These are phyloP conservation scores for Zoanthus sociatus DNA, from an alignment of 92 coral and sea anemone species.

Conservation along the genomic window DNA sequence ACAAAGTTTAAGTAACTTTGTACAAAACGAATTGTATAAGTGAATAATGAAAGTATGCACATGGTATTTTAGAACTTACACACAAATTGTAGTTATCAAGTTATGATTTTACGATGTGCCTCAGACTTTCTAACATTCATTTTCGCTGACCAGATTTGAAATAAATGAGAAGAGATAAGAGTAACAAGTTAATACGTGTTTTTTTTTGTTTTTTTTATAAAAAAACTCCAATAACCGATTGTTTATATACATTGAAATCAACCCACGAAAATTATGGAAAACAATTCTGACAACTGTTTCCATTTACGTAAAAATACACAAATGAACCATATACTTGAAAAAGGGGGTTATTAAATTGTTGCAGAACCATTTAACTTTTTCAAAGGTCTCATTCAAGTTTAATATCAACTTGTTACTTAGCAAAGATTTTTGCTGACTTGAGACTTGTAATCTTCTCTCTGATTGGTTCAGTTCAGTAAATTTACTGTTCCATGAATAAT, in stretches of 20 bases:
- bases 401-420: background rate
- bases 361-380: background rate
- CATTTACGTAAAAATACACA: background rate
- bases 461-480: background rate
- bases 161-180: constrained; percentile 4
- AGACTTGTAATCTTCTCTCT: too few relatives aligned
- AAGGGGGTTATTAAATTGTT: background rate
- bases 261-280: background rate
- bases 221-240: background rate
- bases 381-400: background rate
- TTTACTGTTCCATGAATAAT: background rate
- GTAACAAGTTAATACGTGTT: background rate
- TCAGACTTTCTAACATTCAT: constrained; percentile 11
- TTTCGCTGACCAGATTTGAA: background rate
- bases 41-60: background rate
- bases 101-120: background rate
- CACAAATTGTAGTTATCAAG: background rate
- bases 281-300: background rate
- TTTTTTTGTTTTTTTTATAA: background rate
- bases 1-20: background rate
- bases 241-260: background rate
- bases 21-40: constrained; percentile 3
- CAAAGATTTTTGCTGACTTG: background rate
- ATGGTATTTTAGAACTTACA: background rate
- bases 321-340: background rate